phyloP scores from a whole-genome alignment of 2,797 vertebrate species.

The Paratrypauchen microcephalus region DNA sequence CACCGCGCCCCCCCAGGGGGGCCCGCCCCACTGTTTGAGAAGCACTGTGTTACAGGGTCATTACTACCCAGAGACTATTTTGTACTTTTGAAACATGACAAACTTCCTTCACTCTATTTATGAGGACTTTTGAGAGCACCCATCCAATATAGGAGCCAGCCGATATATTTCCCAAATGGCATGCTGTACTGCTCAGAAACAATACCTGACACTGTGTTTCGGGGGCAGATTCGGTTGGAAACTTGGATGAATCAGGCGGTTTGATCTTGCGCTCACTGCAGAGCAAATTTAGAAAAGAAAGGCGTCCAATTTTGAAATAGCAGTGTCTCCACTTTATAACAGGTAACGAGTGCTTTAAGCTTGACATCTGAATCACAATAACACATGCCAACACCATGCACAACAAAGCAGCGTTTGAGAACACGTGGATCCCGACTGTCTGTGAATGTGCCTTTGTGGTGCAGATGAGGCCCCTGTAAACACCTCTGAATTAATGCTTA shows the following conservation, averaged over 20 bases:
- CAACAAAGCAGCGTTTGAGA: slow-evolving; percentile 42
- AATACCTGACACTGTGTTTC: slow-evolving; percentile 51
- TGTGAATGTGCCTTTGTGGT: slow-evolving; percentile 56
- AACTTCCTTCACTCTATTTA: slow-evolving; percentile 40
- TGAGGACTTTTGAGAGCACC: slow-evolving; percentile 34
- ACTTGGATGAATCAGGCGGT: slow-evolving; percentile 38
- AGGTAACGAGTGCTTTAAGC: slow-evolving; percentile 26
- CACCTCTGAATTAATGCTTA: slow-evolving; percentile 48
- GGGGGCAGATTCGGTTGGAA: slow-evolving; percentile 31
- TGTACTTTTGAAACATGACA: slow-evolving; percentile 28
- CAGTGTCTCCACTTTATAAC: slow-evolving; percentile 28
- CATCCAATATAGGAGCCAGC: slow-evolving; percentile 40
- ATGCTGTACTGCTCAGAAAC: slow-evolving; percentile 32
- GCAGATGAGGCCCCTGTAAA: slow-evolving; percentile 60
- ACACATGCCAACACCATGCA: slow-evolving; percentile 18
- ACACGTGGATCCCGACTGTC: slow-evolving; percentile 36
- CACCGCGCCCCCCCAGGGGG: too few relatives aligned
- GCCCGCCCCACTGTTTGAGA: too few relatives aligned
- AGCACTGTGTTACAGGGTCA: too few relatives aligned
- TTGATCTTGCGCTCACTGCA: slow-evolving; percentile 31
- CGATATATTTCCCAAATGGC: slow-evolving; percentile 58
- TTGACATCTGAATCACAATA: slow-evolving; percentile 31
- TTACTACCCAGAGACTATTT: slow-evolving; percentile 31
- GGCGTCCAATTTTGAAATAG: slow-evolving; percentile 27
- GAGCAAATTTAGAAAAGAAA: slow-evolving; percentile 26